Conservation (phyloP, 2,888 invertebrate genomes). For the Cheilosia soror region DNA sequence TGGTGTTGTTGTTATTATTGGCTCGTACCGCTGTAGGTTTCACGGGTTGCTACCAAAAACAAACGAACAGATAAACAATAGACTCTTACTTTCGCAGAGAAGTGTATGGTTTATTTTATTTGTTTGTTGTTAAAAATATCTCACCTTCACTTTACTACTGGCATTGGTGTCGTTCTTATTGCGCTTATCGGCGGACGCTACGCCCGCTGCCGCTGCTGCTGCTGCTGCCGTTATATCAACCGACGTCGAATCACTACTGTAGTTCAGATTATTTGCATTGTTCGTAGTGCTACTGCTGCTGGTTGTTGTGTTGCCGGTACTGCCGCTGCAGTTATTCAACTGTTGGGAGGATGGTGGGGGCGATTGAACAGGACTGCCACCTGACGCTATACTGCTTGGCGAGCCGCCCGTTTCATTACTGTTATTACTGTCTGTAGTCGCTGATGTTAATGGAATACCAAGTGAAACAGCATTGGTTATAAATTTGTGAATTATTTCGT, state of each 20-base stretch:
- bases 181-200: conserved; percentile 86
- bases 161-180: conserved; percentile 84
- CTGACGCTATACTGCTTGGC: conserved; percentile 93
- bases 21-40: conserved; percentile 94
- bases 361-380: conserved; percentile 91
- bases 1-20: conserved; percentile 82
- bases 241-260: conserved; percentile 89
- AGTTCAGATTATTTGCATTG: conserved; percentile 86
- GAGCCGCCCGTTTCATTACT: conserved; percentile 92
- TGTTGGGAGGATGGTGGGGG: conserved; percentile 84
- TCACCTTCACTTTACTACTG: conserved; percentile 84
- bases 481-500: conserved; percentile 77
- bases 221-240: conserved; percentile 80
- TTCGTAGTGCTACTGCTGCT: conserved; percentile 76
- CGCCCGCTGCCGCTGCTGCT: conserved; percentile 80
- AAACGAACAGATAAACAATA: conserved; percentile 53
- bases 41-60: conserved; percentile 88
- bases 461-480: conserved; percentile 68
- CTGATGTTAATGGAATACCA: conserved; percentile 84
- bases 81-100: neutral
- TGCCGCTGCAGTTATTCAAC: conserved; percentile 78
- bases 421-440: conserved; percentile 92
- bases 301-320: conserved; percentile 77
- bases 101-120: neutral
- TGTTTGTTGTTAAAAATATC: conserved; percentile 36